Evolutionary conservation across 1,140 invertebrate species (phyloP), one percentile per base, ranked within the genome.

Genomic region (Aphelinus atriplicis): DNA sequence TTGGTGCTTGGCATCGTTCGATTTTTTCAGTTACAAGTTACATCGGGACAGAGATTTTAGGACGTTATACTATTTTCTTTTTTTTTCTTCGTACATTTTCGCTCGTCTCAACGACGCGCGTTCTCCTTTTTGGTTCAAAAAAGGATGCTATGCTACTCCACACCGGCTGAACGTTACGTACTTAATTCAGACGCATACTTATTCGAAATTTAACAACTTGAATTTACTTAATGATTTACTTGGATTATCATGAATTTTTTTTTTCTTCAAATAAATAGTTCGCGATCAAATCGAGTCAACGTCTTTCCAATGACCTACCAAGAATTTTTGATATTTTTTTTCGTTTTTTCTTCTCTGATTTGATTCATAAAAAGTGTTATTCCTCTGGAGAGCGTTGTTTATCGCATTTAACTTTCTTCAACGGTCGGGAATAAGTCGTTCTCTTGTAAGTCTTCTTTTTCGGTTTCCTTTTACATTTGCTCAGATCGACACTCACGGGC

Each of bases 401-500:
- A 42, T 72, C 71, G 60, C 78, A 78, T 0, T 6, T 26, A 26
- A 26, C 1, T 3, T 57, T 68, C 5, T 68, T 26, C 7, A 3
- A 7, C 7, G 64, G 63, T 61, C 82, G 83, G 6, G 56, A 63
- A 9, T 76, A 63, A 5, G 68, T 2, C 5, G 42, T 65, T 42
- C 43, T 47, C 2, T 62, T 6, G 58, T 80, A 84, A 0, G 78
- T 45, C 26, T 53, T 9, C 58, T 80, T 76, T 26, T 77, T 74
- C 1, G 73, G 60, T 46, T 81, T 82, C 0, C 3, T 2, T 1
- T 58, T 10, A 66, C 80, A 82, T 72, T 1, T 61, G 70, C 1
- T 72, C 1, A 46, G 48, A 26, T 26, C 26, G 26, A 26, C 26
- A 3, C 10, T 5, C 48, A 68, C 10, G 2, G 72, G 58, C 1